These are phyloP conservation scores for Propithecus perrieri DNA, from an alignment of 2,797 vertebrate genomes.

Conservation along the genomic window DNA sequence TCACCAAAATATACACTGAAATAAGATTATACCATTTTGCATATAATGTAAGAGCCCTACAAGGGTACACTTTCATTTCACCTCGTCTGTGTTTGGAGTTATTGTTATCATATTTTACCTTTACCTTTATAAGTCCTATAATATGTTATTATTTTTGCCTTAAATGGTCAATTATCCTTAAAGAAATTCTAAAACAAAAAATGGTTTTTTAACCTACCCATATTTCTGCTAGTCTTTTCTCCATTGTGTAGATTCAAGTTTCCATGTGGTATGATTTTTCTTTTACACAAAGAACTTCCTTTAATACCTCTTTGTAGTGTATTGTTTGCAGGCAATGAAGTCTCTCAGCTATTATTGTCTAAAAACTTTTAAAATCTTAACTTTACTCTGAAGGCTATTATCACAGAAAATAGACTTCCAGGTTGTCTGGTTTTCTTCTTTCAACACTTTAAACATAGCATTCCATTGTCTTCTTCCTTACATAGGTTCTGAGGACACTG, in stretches of 20 bases:
- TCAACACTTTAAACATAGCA: no score
- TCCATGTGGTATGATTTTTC: not conserved
- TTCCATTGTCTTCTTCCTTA: no score
- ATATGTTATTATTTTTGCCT: not conserved
- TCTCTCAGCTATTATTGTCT: not conserved
- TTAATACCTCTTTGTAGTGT: not conserved
- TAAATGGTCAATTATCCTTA: not conserved
- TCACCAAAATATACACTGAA: no score
- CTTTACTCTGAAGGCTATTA: not conserved
- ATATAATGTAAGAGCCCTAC: not conserved
- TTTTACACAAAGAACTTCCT: not conserved
- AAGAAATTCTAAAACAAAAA: not conserved
- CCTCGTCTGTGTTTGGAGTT: not conserved
- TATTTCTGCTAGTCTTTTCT: not conserved
- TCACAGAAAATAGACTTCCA: not conserved
- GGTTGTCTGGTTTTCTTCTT: not conserved
- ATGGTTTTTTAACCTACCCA: not conserved
- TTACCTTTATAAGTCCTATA: not conserved
- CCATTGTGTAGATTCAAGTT: not conserved
- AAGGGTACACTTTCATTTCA: not conserved
- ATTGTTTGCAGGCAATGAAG: not conserved
- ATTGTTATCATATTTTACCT: not conserved
- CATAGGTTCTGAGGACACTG: no score
- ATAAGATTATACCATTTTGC: not conserved
- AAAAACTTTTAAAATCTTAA: not conserved